phyloP scores from a whole-genome alignment of 2,797 vertebrate species.

The Eidolon dupreanum region DNA sequence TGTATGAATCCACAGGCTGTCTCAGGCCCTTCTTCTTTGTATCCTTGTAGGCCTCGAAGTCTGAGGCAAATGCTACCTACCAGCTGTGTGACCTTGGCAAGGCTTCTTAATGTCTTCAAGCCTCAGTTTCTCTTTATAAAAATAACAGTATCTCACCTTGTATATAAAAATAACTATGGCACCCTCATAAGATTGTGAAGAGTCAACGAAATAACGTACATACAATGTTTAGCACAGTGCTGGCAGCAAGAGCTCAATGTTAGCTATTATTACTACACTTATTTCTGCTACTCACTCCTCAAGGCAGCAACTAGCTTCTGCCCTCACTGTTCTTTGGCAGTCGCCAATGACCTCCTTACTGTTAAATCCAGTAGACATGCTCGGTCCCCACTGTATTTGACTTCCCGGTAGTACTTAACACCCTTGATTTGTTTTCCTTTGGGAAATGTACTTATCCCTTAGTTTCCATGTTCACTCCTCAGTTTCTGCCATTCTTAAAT shows the following conservation, averaged over 20 bases:
- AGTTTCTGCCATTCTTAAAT: constrained; percentile 11
- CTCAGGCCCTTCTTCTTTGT: background rate
- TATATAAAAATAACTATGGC: background rate
- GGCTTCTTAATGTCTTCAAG: background rate
- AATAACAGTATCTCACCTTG: background rate
- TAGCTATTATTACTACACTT: background rate
- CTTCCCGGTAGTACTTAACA: background rate
- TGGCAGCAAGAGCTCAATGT: background rate
- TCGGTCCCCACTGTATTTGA: background rate
- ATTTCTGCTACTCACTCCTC: background rate
- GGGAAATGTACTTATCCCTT: background rate
- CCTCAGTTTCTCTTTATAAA: background rate
- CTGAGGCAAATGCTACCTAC: background rate
- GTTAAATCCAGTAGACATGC: background rate
- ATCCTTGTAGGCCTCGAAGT: background rate
- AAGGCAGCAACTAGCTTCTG: background rate
- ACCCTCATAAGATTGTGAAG: background rate
- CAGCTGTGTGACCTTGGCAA: background rate
- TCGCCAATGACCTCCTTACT: background rate
- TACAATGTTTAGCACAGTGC: background rate
- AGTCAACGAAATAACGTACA: constrained; percentile 32
- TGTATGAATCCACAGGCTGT: background rate
- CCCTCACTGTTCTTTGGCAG: background rate
- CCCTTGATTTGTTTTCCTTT: background rate
- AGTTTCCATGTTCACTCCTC: background rate